These are phyloP conservation scores for Spilarctia lutea DNA, from an alignment of 2,888 invertebrate species.

Conservation along the genomic window DNA sequence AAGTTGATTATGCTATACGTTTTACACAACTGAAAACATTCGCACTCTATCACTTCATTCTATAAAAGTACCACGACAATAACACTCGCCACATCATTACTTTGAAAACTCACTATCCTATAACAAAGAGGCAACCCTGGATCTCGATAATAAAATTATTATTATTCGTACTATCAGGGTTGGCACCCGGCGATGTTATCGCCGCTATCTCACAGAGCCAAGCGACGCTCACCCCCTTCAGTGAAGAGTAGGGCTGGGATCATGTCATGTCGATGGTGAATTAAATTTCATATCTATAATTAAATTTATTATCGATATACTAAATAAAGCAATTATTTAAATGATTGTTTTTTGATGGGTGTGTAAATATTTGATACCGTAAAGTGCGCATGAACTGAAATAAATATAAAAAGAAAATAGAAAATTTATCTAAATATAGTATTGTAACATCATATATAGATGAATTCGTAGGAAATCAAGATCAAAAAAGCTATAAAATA, in stretches of 20 bases:
- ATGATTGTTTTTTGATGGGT: no score
- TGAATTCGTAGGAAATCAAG: neutral
- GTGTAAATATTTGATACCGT: no score
- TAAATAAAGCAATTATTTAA: neutral
- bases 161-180: conserved; percentile 84
- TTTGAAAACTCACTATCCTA: conserved; percentile 48
- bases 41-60: neutral
- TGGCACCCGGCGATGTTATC: conserved; percentile 83
- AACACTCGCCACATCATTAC: conserved; percentile 39
- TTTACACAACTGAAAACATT: neutral
- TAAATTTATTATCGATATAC: conserved; percentile 3
- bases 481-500: neutral
- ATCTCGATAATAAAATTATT: conserved; percentile 85
- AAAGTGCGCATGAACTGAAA: neutral
- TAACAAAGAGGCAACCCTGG: conserved; percentile 69
- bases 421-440: no score
- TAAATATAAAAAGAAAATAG: no score
- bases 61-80: conserved; percentile 18
- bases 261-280: conserved; percentile 52
- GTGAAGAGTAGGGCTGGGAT: conserved; percentile 57
- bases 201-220: conserved; percentile 83
- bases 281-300: neutral
- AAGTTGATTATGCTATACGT: neutral
- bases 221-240: conserved; percentile 84
- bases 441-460: no score